Conservation (phyloP, 2,888 invertebrate species). For the Drosophila lutescens region DNA sequence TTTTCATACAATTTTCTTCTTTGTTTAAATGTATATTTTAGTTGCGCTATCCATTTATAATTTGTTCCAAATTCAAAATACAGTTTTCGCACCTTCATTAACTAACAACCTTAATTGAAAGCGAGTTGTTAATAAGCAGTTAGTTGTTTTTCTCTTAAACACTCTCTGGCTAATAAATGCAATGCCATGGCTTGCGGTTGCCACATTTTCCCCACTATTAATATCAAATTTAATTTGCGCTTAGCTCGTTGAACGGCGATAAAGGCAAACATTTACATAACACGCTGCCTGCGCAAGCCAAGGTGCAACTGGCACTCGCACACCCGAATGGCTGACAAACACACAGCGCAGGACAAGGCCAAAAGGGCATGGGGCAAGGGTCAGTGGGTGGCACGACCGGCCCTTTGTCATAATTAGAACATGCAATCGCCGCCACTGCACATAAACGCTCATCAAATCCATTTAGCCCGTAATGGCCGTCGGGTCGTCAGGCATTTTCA, state of each 20-base stretch:
- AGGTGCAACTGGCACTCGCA: slow-evolving; percentile 25
- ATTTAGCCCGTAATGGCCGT: slow-evolving; percentile 69
- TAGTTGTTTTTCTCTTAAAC: not conserved
- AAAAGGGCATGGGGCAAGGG: not conserved
- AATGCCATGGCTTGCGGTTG: not conserved
- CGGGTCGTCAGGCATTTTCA: slow-evolving; percentile 38
- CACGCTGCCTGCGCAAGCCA: slow-evolving; percentile 13
- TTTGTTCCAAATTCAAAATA: no score
- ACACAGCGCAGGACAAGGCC: slow-evolving; percentile 14
- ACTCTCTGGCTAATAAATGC: slow-evolving; percentile 5
- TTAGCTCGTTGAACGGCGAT: slow-evolving; percentile 29
- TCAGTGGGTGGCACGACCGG: slow-evolving; percentile 2
- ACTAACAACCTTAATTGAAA: not conserved
- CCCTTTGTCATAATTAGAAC: slow-evolving; percentile 67
- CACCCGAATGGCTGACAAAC: slow-evolving; percentile 14
- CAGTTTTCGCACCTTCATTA: no score
- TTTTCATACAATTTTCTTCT: not conserved
- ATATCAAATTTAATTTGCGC: slow-evolving; percentile 32
- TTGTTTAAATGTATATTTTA: not conserved
- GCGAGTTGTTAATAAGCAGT: not conserved
- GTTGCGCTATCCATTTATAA: no score
- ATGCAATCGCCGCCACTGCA: slow-evolving; percentile 47
- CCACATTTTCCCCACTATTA: slow-evolving; percentile 1
- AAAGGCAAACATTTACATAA: slow-evolving; percentile 34
- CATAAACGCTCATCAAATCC: slow-evolving; percentile 78